Base-by-base conservation (phyloP, 2,113 vertebrate genomes). In the Apodemus speciosus region DNA sequence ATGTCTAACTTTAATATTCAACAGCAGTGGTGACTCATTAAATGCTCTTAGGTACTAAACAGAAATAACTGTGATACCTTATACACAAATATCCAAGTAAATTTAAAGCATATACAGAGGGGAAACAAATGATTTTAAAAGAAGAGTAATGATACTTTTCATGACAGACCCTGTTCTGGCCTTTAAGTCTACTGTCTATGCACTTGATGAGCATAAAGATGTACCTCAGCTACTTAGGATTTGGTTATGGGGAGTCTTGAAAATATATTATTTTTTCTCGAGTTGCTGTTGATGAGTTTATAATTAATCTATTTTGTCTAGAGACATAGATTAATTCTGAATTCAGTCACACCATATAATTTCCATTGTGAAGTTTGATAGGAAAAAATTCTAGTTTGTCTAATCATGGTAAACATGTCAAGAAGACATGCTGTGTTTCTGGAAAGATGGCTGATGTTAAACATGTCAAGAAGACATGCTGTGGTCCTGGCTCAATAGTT, bases 241-340 rank as follows among this genome's bases (percentile, higher is more conserved):
- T 38, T 62, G 27, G n/a, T 40, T n/a, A 46, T 38, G 4, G 15
- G 49, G 83, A 0, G 32, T 91, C 11, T 13, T 85, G 76, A 1
- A 72, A n/a, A 11, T 92, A 88, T 40, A 76, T 60, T 1, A 13
- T 90, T 5, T 85, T 71, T 93, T 14, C 16, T 38, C 77, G 40
- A 60, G 20, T 46, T 49, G 9, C 1, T 25, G n/a, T 62, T 76
- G 16, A 79, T 71, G 73, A 66, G 49, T 51, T 77, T 60, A 77
- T 56, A 93, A 77, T 25, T 86, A 89, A 71, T 89, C 21, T 60
- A 76, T n/a, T 69, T 95, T 90, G 81, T 13, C 53, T 76, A 91
- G 23, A 46, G 16, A 72, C 46, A 92, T 58, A 72, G 18, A 46
- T 85, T 90, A 62, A 43, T 23, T 91, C 38, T 49, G 35, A 71